A percentile compares a stretch with the other conserved stretches of the same genome.
phyloP scores from a whole-genome alignment of 2,113 vertebrate species.

The Oncorhynchus mykiss region DNA sequence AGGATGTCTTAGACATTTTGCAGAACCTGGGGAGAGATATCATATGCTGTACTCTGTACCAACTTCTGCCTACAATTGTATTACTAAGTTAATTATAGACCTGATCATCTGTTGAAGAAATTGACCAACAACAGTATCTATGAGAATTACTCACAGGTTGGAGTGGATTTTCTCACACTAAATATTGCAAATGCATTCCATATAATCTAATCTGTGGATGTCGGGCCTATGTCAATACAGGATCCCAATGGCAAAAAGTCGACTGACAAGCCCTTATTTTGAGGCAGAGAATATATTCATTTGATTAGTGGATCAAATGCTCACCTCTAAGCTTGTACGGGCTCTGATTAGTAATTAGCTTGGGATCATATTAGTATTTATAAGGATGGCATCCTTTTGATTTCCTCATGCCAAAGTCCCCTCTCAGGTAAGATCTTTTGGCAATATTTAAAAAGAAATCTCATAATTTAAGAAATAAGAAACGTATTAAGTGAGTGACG shows the following conservation, averaged over 20 bases:
- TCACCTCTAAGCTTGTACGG: neutral
- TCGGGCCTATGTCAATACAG: constrained; percentile 48
- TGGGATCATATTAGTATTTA: constrained; percentile 25
- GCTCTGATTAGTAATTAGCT: constrained; percentile 22
- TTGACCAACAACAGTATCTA: too few relatives aligned
- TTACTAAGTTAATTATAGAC: too few relatives aligned
- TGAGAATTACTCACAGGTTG: too few relatives aligned
- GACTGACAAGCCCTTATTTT: constrained; percentile 38
- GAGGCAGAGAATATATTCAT: constrained; percentile 23
- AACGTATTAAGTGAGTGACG: constrained; percentile 8
- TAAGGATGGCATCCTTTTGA: constrained; percentile 13
- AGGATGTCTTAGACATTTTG: too few relatives aligned
- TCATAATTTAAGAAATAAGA: neutral
- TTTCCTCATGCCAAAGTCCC: neutral
- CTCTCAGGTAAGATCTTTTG: too few relatives aligned
- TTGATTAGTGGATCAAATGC: constrained; percentile 12
- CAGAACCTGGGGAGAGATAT: too few relatives aligned
- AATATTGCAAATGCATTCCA: constrained; percentile 3
- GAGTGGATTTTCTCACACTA: too few relatives aligned
- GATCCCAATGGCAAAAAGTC: constrained; percentile 5
- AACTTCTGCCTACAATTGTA: too few relatives aligned
- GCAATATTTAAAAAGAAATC: constrained; percentile 22
- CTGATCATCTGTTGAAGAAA: too few relatives aligned
- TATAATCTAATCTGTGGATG: neutral
- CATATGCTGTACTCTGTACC: too few relatives aligned